A percentile compares a stretch with the other conserved stretches of the same genome.
Evolutionary conservation across 2,797 vertebrate genomes (phyloP).

Genomic region (Manis crassicaudata): DNA sequence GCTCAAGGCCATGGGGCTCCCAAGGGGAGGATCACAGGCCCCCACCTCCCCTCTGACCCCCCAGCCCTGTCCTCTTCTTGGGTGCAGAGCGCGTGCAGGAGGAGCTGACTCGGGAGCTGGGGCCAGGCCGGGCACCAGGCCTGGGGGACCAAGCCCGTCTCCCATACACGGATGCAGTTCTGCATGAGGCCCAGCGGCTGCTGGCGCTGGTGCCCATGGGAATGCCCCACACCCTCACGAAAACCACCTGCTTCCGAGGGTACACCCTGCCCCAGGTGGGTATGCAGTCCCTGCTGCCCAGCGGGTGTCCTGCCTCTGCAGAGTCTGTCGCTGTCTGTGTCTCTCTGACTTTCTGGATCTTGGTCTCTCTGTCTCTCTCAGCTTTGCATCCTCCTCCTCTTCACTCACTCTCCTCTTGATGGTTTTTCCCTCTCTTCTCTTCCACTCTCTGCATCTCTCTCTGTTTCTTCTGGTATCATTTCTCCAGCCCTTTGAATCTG

Average conservation of each 20-base stretch:
- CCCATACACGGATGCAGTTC: slow-evolving; percentile 88
- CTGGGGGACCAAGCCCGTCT: slow-evolving; percentile 86
- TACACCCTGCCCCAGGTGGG: slow-evolving; percentile 85
- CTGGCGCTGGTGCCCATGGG: slow-evolving; percentile 85
- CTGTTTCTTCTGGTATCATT: neutral
- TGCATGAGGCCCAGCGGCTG: slow-evolving; percentile 86
- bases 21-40: neutral
- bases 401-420: too few species aligned
- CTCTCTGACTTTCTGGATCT: neutral
- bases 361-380: neutral
- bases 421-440: neutral
- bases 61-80: neutral
- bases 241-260: slow-evolving; percentile 84
- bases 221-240: slow-evolving; percentile 82
- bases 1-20: neutral
- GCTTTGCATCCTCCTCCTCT: too few species aligned
- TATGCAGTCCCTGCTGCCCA: fast-evolving
- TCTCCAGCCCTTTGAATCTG: neutral
- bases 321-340: neutral
- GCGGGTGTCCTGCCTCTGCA: too few species aligned
- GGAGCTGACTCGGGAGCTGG: slow-evolving; percentile 85
- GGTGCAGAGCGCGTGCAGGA: slow-evolving; percentile 83
- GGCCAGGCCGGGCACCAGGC: slow-evolving; percentile 68
- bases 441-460: neutral
- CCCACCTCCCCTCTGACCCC: neutral